phyloP scores from a whole-genome alignment of 37 sponge, comb jelly and placozoan genomes.

The Mnemiopsis leidyi region DNA sequence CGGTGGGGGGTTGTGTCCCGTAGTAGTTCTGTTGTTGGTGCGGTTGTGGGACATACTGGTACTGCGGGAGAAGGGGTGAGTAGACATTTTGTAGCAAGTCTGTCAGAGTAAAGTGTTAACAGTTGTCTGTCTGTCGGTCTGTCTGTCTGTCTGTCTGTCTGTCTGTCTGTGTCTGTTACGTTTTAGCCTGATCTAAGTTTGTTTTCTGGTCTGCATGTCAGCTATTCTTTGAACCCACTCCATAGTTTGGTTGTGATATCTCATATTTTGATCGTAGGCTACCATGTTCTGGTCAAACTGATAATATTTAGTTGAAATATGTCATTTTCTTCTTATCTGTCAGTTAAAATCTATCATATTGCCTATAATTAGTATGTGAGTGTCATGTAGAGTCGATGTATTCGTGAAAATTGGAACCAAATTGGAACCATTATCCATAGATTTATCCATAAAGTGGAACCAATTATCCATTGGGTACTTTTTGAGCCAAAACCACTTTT shows the following conservation, averaged over 20 bases:
- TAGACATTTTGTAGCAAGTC: no score
- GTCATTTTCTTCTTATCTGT: background rate
- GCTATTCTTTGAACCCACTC: background rate
- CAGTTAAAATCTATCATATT: no score
- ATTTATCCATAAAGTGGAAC: no score
- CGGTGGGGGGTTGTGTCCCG: conserved; percentile 22
- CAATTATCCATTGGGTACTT: no score
- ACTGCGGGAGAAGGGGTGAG: background rate
- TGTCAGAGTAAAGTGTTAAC: background rate
- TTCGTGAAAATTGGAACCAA: no score
- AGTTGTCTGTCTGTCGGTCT: background rate
- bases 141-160: background rate
- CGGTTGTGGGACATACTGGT: background rate
- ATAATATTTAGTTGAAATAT: no score
- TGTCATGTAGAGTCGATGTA: no score
- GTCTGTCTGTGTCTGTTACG: background rate
- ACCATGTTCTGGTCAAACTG: background rate
- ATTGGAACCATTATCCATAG: no score
- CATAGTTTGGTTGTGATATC: background rate
- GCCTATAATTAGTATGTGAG: no score
- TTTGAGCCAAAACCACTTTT: no score
- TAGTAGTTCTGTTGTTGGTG: conserved; percentile 55
- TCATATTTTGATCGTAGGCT: background rate
- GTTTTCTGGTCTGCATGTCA: background rate
- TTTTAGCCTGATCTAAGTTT: background rate